These are phyloP conservation scores for Nemotelus pantherinus DNA, from an alignment of 2,888 invertebrate species.

Conservation along the genomic window DNA sequence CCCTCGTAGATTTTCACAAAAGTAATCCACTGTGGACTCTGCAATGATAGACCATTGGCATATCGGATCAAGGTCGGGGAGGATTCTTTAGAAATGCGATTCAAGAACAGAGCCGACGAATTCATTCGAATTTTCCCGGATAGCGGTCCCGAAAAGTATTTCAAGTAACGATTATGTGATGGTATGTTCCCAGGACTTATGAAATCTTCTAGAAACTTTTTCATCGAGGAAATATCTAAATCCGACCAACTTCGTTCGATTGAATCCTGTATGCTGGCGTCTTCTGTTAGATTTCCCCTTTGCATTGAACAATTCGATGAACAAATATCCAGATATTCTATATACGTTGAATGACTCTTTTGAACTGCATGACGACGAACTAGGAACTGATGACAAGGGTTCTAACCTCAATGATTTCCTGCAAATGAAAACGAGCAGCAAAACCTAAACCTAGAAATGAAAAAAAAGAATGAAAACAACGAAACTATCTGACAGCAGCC, in stretches of 20 bases:
- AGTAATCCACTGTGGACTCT: constrained; percentile 73
- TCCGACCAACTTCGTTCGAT: constrained; percentile 69
- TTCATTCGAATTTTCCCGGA: constrained; percentile 91
- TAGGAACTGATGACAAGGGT: constrained; percentile 76
- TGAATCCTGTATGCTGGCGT: constrained; percentile 54
- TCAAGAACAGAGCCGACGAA: constrained; percentile 76
- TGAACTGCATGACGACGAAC: constrained; percentile 72
- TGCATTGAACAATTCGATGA: constrained; percentile 66
- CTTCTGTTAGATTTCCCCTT: constrained; percentile 56
- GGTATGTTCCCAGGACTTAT: constrained; percentile 76
- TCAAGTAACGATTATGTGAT: constrained; percentile 86
- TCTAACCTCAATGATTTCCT: constrained; percentile 87
- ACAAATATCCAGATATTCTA: constrained; percentile 91
- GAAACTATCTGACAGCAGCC: no score
- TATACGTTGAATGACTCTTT: constrained; percentile 72
- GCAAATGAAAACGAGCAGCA: constrained; percentile 51
- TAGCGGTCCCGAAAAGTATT: constrained; percentile 89
- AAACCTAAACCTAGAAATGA: no score
- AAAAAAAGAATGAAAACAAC: no score
- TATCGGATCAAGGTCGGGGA: no score
- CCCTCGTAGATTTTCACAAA: constrained; percentile 92
- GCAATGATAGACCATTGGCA: no score
- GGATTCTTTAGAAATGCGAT: constrained; percentile 59
- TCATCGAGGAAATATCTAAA: constrained; percentile 92
- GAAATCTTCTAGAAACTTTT: constrained; percentile 86